phyloP scores from a whole-genome alignment of 1,140 invertebrate species.

The Meteorus sp. region DNA sequence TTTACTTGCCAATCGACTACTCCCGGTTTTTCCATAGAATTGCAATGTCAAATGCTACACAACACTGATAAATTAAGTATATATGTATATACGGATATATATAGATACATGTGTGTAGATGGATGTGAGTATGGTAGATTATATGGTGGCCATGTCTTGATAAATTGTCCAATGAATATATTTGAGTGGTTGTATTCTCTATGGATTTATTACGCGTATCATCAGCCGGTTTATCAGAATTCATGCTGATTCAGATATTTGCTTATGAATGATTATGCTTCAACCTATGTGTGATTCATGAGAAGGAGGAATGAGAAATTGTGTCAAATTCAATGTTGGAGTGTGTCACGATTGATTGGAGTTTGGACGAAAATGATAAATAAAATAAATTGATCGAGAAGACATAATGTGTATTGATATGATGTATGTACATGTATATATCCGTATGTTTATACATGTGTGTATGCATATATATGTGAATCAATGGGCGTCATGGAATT shows the following conservation, averaged over 20 bases:
- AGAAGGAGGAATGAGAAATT: no score
- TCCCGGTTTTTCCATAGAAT: neutral
- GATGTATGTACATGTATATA: no score
- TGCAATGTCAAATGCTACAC: neutral
- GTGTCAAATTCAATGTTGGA: no score
- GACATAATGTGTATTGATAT: no score
- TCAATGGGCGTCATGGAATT: conserved; percentile 3
- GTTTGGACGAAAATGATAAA: no score
- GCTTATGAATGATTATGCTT: neutral
- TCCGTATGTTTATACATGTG: no score
- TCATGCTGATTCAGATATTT: conserved; percentile 3
- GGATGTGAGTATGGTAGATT: no score
- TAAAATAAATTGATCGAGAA: no score
- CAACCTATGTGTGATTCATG: neutral
- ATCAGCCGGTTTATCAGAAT: conserved; percentile 1
- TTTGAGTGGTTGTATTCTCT: neutral
- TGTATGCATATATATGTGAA: neutral
- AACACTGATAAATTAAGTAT: no score
- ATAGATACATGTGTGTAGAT: no score
- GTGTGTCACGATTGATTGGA: no score
- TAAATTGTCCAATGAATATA: neutral
- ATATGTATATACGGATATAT: neutral
- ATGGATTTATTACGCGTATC: neutral
- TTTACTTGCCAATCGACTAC: conserved; percentile 4
- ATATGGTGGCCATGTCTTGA: no score